A percentile compares a stretch with the other conserved stretches of the same genome.
Conservation (phyloP, 2,888 invertebrate genomes). For the Torymus texanus region DNA sequence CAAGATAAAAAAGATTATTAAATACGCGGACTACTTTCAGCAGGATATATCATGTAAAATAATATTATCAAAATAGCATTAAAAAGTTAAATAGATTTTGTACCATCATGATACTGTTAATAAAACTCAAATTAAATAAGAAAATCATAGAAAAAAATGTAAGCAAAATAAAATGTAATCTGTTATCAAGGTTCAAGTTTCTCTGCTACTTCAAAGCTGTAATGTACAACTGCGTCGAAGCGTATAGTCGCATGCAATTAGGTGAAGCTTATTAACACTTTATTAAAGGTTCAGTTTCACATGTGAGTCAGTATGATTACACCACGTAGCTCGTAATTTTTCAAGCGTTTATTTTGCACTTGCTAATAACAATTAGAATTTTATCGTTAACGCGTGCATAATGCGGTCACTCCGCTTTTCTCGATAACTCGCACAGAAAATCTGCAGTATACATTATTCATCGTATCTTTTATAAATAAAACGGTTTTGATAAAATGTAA, state of each 20-base stretch:
- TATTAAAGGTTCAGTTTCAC: constrained; percentile 17
- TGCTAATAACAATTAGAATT: constrained; percentile 8
- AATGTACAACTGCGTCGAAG: background rate
- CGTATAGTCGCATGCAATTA: background rate
- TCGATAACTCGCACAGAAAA: background rate
- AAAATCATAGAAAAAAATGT: too few relatives aligned
- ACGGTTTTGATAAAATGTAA: too few relatives aligned
- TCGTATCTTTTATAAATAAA: too few relatives aligned
- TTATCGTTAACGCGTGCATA: background rate
- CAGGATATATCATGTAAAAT: too few relatives aligned
- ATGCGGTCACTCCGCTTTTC: too few relatives aligned
- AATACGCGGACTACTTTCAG: too few relatives aligned
- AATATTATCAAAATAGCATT: too few relatives aligned
- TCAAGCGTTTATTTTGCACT: constrained; percentile 1
- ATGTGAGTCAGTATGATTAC: background rate
- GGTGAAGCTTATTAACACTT: constrained; percentile 23
- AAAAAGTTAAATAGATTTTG: too few relatives aligned
- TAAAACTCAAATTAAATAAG: too few relatives aligned
- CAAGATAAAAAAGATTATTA: background rate
- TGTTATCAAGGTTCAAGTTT: too few relatives aligned
- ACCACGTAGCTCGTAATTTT: background rate
- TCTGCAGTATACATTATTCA: background rate
- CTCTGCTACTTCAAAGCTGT: background rate
- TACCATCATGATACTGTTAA: too few relatives aligned
- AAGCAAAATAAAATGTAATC: too few relatives aligned